These are phyloP conservation scores for Orchesella flavescens DNA, from an alignment of 2,888 invertebrate genomes.

Conservation along the genomic window DNA sequence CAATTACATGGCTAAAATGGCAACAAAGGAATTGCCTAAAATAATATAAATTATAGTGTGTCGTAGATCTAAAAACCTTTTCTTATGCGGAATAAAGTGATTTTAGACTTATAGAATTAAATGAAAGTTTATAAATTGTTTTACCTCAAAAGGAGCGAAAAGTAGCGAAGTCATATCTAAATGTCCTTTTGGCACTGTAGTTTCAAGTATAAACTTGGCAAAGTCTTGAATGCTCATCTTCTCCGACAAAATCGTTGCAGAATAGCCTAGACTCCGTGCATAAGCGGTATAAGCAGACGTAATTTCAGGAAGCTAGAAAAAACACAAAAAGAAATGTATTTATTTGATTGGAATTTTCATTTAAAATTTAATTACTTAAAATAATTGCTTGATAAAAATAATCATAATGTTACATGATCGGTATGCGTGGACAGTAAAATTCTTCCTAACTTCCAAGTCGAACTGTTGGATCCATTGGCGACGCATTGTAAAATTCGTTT, in stretches of 20 bases:
- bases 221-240: conserved; percentile 71
- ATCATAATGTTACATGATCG: conserved; percentile 67
- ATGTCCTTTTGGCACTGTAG: conserved; percentile 72
- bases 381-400: no score
- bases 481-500: conserved; percentile 71
- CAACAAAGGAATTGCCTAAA: no score
- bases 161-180: conserved; percentile 71
- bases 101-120: no score
- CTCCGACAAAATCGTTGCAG: conserved; percentile 69
- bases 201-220: conserved; percentile 71
- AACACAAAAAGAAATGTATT: no score
- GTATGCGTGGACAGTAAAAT: conserved; percentile 69
- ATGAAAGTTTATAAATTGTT: no score
- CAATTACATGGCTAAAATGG: no score
- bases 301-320: conserved; percentile 67
- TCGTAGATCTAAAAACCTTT: no score
- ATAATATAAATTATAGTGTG: no score
- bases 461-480: conserved; percentile 66
- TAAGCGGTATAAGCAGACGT: conserved; percentile 67
- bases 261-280: conserved; percentile 63
- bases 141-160: conserved; percentile 71
- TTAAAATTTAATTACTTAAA: no score
- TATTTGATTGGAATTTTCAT: no score
- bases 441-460: conserved; percentile 69
- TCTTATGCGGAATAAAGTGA: no score